These are phyloP conservation scores for Epistrophe eligans DNA, from an alignment of 2,888 invertebrate species.

Conservation along the genomic window DNA sequence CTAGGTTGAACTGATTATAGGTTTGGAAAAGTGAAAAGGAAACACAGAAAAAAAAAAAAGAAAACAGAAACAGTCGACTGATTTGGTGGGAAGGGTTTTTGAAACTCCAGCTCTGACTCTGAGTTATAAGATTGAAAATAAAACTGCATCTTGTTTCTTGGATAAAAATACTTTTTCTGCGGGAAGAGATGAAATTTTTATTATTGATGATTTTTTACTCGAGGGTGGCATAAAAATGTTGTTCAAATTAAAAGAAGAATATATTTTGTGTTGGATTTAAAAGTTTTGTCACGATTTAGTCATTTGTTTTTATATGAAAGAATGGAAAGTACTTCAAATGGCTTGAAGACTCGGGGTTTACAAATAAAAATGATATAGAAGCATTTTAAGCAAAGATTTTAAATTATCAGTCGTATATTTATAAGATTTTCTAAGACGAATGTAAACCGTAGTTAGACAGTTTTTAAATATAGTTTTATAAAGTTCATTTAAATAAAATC, in stretches of 20 bases:
- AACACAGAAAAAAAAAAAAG: constrained; percentile 11
- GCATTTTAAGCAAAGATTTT: no score
- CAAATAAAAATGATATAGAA: neutral
- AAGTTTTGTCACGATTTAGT: constrained; percentile 19
- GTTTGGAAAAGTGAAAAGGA: constrained; percentile 73
- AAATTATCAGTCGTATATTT: no score
- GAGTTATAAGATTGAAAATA: constrained; percentile 1
- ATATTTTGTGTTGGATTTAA: constrained; percentile 13
- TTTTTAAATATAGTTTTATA: no score
- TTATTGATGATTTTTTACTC: constrained; percentile 41
- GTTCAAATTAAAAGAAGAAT: constrained; percentile 24
- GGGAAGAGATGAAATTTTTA: constrained; percentile 1
- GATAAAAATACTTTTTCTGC: constrained; percentile 36
- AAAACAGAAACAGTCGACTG: neutral
- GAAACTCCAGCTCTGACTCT: constrained; percentile 25
- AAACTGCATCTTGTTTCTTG: constrained; percentile 22
- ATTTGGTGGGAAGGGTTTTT: constrained; percentile 30
- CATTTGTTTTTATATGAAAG: neutral
- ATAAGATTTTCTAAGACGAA: no score
- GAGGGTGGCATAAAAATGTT: constrained; percentile 37
- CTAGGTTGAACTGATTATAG: constrained; percentile 68
- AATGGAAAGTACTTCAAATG: neutral
- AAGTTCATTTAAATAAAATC: no score
- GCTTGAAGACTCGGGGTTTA: neutral
- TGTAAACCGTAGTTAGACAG: no score